phyloP scores from a whole-genome alignment of 2,888 invertebrate species.

The Dinocampus coccinellae region DNA sequence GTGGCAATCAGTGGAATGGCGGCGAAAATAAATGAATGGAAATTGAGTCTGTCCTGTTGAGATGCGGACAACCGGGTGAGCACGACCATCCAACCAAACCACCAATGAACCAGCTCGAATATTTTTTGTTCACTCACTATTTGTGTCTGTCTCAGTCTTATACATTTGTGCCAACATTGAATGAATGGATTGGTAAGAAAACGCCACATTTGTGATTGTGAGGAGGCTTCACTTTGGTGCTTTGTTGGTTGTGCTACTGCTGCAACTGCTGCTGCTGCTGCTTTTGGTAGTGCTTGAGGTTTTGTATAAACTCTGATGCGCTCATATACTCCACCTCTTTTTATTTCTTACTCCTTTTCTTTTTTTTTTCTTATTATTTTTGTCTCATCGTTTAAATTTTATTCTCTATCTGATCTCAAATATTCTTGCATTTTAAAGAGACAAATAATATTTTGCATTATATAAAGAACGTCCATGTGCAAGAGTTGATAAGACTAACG shows the following conservation, averaged over 20 bases:
- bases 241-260: too few relatives aligned
- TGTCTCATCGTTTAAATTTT: neutral
- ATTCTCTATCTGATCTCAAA: slow-evolving; percentile 1
- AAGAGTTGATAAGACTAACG: slow-evolving; percentile 37
- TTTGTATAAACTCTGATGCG: too few relatives aligned
- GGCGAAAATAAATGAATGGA: slow-evolving; percentile 67
- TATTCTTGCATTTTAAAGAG: neutral
- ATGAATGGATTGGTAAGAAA: slow-evolving; percentile 59
- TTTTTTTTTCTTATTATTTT: slow-evolving; percentile 13
- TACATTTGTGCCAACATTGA: slow-evolving; percentile 51
- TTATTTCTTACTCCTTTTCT: neutral
- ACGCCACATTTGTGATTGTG: slow-evolving; percentile 63
- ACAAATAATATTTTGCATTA: slow-evolving; percentile 34
- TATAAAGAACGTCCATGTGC: slow-evolving; percentile 33
- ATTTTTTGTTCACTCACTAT: slow-evolving; percentile 30
- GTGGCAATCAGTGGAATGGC: slow-evolving; percentile 67
- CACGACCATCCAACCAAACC: slow-evolving; percentile 49
- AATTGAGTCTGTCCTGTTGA: slow-evolving; percentile 63
- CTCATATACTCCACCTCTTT: too few relatives aligned
- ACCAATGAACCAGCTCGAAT: slow-evolving; percentile 44
- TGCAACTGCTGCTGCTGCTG: neutral
- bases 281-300: neutral
- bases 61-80: slow-evolving; percentile 40
- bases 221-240: slow-evolving; percentile 46
- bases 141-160: slow-evolving; percentile 32